These are phyloP conservation scores for Agonum fuliginosum DNA, from an alignment of 2,888 invertebrate species.

Conservation along the genomic window DNA sequence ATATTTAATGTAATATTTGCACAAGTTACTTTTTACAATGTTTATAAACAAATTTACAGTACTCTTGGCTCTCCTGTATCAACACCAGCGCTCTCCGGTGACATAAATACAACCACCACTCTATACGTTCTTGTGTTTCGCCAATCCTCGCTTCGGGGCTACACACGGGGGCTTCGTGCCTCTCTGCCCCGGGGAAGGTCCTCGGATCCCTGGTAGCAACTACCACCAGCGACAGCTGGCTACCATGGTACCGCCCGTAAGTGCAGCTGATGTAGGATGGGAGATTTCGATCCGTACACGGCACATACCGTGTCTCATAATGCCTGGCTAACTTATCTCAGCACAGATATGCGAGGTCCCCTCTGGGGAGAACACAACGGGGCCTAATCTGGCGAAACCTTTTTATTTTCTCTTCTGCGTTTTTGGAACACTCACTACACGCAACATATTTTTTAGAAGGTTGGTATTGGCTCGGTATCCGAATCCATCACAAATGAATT, in stretches of 20 bases:
- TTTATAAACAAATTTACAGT: no score
- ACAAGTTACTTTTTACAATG: no score
- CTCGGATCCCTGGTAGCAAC: constrained; percentile 56
- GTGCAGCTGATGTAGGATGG: constrained; percentile 48
- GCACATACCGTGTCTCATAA: no score
- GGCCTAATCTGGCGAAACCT: constrained; percentile 55
- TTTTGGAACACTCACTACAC: no score
- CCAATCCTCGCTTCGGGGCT: constrained; percentile 45
- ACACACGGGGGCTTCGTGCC: constrained; percentile 51
- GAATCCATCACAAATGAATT: no score
- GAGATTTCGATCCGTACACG: constrained; percentile 52
- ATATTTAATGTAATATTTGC: no score
- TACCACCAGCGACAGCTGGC: constrained; percentile 19
- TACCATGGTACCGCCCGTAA: no score
- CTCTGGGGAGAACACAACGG: constrained; percentile 41
- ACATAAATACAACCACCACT: constrained; percentile 17
- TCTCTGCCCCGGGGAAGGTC: constrained; percentile 56
- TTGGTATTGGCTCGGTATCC: no score
- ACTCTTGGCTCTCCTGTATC: not conserved
- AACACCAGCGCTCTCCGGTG: not conserved
- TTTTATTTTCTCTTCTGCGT: not conserved
- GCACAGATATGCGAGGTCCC: constrained; percentile 29
- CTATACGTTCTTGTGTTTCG: not conserved
- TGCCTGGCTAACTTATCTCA: constrained; percentile 34
- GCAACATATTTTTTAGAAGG: no score